These are phyloP conservation scores for rabbit (Oryctolagus cuniculus) DNA, from an alignment of 2,113 vertebrate genomes.

Conservation along the genomic window mOryCun1.1 NC_091436.1:48350501-48351000, in stretches of 20 bases:
- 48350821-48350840: conserved; percentile 1
- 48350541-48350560: neutral
- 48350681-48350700: neutral
- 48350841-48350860: neutral
- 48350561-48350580: neutral
- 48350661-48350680: neutral
- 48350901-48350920: neutral
- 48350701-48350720: neutral
- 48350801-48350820: neutral
- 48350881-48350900: neutral
- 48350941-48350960: neutral
- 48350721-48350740: neutral
- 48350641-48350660: neutral
- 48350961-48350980: too few relatives aligned
- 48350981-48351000: too few relatives aligned
- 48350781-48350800: neutral
- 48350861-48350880: neutral
- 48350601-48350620: conserved; percentile 1
- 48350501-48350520: neutral
- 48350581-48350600: neutral
- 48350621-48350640: neutral
- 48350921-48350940: neutral
- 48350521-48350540: neutral
- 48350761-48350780: neutral
- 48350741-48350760: neutral